Base-by-base conservation (phyloP, 35 echinoderm and acorn worm genomes). In the Chiridota heheva region DNA sequence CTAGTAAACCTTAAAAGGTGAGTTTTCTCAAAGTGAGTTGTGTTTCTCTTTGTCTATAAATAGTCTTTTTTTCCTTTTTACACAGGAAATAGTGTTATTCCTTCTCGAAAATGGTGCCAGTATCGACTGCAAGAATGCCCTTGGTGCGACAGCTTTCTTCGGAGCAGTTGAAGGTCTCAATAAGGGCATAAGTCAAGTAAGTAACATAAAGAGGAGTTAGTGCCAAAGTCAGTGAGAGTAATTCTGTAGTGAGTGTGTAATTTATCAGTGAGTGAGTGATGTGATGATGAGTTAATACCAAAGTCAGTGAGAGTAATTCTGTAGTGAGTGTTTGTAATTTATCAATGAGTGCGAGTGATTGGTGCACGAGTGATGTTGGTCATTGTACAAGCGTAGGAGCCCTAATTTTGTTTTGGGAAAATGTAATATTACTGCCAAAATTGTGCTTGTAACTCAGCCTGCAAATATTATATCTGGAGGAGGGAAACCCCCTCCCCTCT, bases 141-240 rank as follows among this genome's bases (percentile, higher is more conserved):
- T 44, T 12, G 81, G 81, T 31, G 78, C 87, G 0, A 91, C 87
- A n/a, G 83, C 93, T 3, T 96, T 96, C 84, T 91, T 90, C 63
- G 80, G 69, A 66, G 87, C 93, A 42, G 93, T 96, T 1, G 93
- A 96, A 70, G 88, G 93, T n/a, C 56, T 96, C 18, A 69, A 90
- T 33, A 76, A 70, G 67, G 88, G 93, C 16, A 90, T 96, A 20
- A 96, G 93, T 51, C 93, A 96, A 83, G 93, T 96, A 69, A 73
- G 31, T 22, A 28, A 36, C 10, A 24, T 65, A 63, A 48, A 33
- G 26, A 34, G 5, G 20, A 28, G 22, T 8, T 34, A 8, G 30
- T 42, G 40, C 22, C 32, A 5, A 6, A 26, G 4, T 5, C 4
- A 60, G 18, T 60, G 32, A 60, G n/a, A 60, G 32, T 60, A 20